phyloP scores from a whole-genome alignment of 2,797 vertebrate genomes.

The Pseudomugil gertrudae region DNA sequence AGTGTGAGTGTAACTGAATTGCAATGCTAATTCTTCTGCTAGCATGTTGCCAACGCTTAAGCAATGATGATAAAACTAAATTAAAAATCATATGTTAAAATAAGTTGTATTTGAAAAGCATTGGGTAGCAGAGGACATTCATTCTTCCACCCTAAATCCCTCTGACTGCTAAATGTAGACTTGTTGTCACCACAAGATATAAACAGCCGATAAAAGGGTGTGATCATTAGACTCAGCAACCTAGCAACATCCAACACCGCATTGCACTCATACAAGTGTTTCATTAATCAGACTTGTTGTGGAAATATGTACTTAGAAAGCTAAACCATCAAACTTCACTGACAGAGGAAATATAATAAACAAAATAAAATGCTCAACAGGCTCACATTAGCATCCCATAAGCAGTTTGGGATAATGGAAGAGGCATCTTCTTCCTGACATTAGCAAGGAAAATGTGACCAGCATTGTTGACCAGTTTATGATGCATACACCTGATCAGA shows the following conservation, averaged over 20 bases:
- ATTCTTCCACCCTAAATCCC: too few species aligned
- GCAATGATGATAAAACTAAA: too few species aligned
- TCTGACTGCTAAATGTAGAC: too few species aligned
- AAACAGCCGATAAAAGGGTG: not conserved
- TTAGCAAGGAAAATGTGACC: not conserved
- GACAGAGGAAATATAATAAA: not conserved
- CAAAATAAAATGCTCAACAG: not conserved
- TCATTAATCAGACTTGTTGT: not conserved
- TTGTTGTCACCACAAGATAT: too few species aligned
- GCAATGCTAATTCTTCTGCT: too few species aligned
- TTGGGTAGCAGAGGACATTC: too few species aligned
- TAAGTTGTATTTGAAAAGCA: too few species aligned
- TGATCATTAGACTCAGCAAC: not conserved
- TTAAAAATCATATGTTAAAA: too few species aligned
- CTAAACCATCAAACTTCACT: not conserved
- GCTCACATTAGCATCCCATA: not conserved
- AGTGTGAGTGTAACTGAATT: too few species aligned
- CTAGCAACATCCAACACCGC: not conserved
- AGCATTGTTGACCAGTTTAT: not conserved
- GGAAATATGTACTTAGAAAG: not conserved
- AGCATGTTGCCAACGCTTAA: too few species aligned
- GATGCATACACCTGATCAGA: not conserved
- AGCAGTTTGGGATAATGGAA: not conserved
- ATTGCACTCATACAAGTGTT: too few species aligned
- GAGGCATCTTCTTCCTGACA: not conserved